Base-by-base conservation (phyloP, 2,888 invertebrate species). In the Diaphora mendica region DNA sequence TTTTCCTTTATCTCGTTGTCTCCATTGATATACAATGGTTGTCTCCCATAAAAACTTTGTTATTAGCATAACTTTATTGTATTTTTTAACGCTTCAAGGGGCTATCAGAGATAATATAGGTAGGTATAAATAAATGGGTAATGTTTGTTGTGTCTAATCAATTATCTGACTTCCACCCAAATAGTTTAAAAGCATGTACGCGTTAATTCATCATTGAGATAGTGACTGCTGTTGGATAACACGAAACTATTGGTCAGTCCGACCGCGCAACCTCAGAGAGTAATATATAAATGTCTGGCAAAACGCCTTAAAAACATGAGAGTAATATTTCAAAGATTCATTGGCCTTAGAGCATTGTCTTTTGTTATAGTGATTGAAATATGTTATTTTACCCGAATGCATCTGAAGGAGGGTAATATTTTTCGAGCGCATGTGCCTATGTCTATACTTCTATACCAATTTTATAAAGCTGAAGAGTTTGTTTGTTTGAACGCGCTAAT, bases 171-270 rank as follows among this genome's bases (percentile, higher is more conserved):
- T 23, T 11, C 23, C 39, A 35, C 74, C 68, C 70, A 74, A 78
- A 77, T 80, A 81, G 84, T 84, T 85, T 66, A 64, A 70, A 73
- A 79, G 73, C 44, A 70, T 72, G 77, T 73, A 64, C 74, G 64
- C 55, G 62, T 72, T 78, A 79, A 85, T 86, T 77, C 72, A 86
- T 84, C 85, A 81, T 77, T 74, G 68, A 73, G 66, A 76, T 66
- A 17, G 59, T 64, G 68, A 62, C 74, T 72, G 64, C 71, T 78
- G 79, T 82, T 78, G 79, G 73, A 80, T 81, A 75, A 72, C 48
- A 20, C 48, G 48, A 17, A 48, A 48, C 48, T 48, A 44, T 44
- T 48, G 48, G 48, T 20, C 20, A 48, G 48, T 20, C 48, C 20
- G 48, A 48, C 20, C 68, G 72, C 75, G 71, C 69, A 35, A 74